A percentile compares a stretch with the other conserved stretches of the same genome.
Conservation (phyloP, 1,140 invertebrate genomes). For the Heterodera carotae region DNA sequence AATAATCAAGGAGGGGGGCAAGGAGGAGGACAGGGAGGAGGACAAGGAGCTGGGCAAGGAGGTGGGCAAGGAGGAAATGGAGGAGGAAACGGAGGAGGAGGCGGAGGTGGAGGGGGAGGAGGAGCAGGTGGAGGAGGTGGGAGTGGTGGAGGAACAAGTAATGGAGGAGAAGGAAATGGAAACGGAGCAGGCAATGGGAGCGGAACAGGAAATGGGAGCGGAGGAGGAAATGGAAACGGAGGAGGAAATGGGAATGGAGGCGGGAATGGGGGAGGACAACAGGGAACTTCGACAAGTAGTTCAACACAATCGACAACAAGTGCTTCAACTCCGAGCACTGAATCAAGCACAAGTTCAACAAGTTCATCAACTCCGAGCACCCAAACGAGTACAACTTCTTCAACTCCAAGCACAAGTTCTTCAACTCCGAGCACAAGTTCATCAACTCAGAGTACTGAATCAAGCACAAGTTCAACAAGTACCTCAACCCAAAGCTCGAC, state of each 20-base stretch:
- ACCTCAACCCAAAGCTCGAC: neutral
- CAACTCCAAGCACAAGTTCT: neutral
- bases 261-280: neutral
- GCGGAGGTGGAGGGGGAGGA: neutral
- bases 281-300: neutral
- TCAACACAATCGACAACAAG: neutral
- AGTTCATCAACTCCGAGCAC: neutral
- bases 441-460: neutral
- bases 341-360: neutral
- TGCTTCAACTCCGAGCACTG: constrained; percentile 1
- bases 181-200: neutral
- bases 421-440: neutral
- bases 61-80: neutral
- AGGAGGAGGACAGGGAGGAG: neutral
- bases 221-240: neutral
- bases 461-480: neutral
- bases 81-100: constrained; percentile 15
- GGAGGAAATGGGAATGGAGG: neutral
- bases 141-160: neutral
- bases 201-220: neutral
- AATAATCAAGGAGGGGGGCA: neutral
- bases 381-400: neutral
- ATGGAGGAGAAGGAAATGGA: neutral
- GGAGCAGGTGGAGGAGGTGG: neutral
- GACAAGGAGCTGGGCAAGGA: neutral